Conservation (phyloP, 2,888 invertebrate species). For the Drosophila flavopinicola region DNA sequence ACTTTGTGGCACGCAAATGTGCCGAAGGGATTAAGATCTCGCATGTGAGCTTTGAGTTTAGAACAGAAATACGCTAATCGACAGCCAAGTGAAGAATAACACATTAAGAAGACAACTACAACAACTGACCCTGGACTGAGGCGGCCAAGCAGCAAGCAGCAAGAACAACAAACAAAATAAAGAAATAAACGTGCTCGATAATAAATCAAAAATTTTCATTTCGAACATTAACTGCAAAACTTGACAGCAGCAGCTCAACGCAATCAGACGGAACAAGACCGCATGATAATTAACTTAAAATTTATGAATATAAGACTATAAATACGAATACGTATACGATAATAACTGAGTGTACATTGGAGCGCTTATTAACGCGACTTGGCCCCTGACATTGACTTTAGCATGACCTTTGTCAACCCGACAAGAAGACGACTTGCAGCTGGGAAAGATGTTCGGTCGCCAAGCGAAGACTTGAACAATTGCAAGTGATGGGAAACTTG, state of each 20-base stretch:
- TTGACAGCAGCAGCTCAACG: conserved; percentile 36
- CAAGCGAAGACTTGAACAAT: conserved; percentile 35
- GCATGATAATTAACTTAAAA: conserved; percentile 55
- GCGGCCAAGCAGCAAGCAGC: conserved; percentile 17
- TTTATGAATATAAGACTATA: conserved; percentile 34
- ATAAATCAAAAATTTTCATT: conserved; percentile 61
- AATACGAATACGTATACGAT: conserved; percentile 13
- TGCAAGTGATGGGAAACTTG: conserved; percentile 38
- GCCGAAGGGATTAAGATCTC: conserved; percentile 46
- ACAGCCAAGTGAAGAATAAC: conserved; percentile 19
- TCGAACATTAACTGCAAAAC: conserved; percentile 47
- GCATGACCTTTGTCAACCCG: conserved; percentile 58
- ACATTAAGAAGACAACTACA: conserved; percentile 22
- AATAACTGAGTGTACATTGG: conserved; percentile 27
- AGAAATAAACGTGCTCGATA: conserved; percentile 39
- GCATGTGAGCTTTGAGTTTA: conserved; percentile 39
- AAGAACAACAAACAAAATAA: conserved; percentile 1
- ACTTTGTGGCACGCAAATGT: conserved; percentile 49
- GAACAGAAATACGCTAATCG: conserved; percentile 22
- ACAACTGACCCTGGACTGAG: conserved; percentile 43
- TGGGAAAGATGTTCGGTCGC: conserved; percentile 7
- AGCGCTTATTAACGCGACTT: conserved; percentile 45
- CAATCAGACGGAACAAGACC: conserved; percentile 51
- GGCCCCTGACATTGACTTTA: conserved; percentile 65
- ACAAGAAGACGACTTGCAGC: conserved; percentile 21